These are phyloP conservation scores for Sinosuthora webbiana DNA, from an alignment of 2,113 vertebrate genomes.

Conservation along the genomic window DNA sequence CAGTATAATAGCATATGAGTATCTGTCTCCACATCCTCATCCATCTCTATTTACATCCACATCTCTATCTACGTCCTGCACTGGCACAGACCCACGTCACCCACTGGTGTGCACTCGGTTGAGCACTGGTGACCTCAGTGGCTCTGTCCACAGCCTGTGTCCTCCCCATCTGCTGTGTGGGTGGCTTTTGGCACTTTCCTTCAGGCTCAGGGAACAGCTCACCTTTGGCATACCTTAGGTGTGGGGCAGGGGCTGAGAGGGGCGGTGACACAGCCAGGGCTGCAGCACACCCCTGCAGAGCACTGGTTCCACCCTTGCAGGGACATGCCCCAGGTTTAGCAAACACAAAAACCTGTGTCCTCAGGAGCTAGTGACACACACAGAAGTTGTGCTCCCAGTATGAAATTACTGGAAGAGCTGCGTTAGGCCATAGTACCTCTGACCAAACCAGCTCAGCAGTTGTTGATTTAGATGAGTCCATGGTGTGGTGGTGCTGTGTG, in stretches of 20 bases:
- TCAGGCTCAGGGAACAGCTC: background rate
- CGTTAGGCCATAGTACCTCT: background rate
- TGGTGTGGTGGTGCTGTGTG: background rate
- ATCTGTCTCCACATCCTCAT: too few relatives aligned
- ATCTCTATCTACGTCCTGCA: accelerated
- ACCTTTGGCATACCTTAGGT: too few relatives aligned
- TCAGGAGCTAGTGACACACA: accelerated
- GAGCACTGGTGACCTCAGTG: background rate
- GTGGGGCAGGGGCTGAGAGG: background rate
- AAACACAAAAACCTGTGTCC: background rate
- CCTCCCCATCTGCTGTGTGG: accelerated
- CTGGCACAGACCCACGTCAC: background rate
- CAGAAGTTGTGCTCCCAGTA: background rate
- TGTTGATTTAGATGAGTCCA: background rate
- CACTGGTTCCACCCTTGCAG: background rate
- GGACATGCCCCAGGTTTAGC: background rate
- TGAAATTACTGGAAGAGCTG: background rate
- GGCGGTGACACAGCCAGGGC: accelerated
- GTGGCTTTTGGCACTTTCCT: background rate
- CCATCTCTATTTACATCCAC: background rate
- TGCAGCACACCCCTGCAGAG: too few relatives aligned
- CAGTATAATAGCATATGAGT: background rate
- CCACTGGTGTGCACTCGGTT: too few relatives aligned
- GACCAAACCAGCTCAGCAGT: background rate
- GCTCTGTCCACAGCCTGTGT: background rate